phyloP scores from a whole-genome alignment of 2,888 invertebrate genomes.

The Nephrotoma guestfalica region DNA sequence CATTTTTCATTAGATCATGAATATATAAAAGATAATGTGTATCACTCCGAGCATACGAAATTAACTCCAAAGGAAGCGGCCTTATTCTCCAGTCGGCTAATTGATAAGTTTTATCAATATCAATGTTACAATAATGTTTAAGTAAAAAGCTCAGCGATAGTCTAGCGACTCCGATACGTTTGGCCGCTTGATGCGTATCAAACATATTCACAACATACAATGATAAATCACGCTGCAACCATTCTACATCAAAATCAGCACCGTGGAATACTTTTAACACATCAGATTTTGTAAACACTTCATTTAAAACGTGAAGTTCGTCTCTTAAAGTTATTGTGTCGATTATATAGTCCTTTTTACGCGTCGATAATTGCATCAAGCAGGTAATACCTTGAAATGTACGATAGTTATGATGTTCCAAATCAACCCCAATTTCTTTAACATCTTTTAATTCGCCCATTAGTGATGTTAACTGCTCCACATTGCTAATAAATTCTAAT shows the following conservation, averaged over 20 bases:
- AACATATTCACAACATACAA: conserved; percentile 94
- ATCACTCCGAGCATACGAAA: conserved; percentile 80
- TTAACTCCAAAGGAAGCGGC: conserved; percentile 67
- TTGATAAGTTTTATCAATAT: conserved; percentile 81
- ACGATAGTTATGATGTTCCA: conserved; percentile 87
- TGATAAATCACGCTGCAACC: conserved; percentile 92
- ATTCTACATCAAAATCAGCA: conserved; percentile 70
- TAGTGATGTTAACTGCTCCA: conserved; percentile 46
- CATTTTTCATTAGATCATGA: conserved; percentile 63
- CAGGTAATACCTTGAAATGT: conserved; percentile 91
- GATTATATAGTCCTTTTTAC: conserved; percentile 65
- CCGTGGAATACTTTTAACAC: conserved; percentile 94
- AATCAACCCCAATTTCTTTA: conserved; percentile 74
- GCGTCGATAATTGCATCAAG: conserved; percentile 85
- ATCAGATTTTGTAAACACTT: conserved; percentile 76
- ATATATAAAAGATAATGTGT: conserved; percentile 90
- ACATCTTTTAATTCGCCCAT: conserved; percentile 48
- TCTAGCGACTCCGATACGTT: conserved; percentile 50
- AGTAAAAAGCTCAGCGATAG: conserved; percentile 68
- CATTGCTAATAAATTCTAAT: conserved; percentile 50
- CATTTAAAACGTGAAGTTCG: conserved; percentile 68
- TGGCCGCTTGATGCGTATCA: conserved; percentile 84
- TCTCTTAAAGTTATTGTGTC: conserved; percentile 77
- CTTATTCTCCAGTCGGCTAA: conserved; percentile 90
- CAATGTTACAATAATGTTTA: conserved; percentile 58